phyloP scores from a whole-genome alignment of 1,140 invertebrate species.

The Camponotus pennsylvanicus region DNA sequence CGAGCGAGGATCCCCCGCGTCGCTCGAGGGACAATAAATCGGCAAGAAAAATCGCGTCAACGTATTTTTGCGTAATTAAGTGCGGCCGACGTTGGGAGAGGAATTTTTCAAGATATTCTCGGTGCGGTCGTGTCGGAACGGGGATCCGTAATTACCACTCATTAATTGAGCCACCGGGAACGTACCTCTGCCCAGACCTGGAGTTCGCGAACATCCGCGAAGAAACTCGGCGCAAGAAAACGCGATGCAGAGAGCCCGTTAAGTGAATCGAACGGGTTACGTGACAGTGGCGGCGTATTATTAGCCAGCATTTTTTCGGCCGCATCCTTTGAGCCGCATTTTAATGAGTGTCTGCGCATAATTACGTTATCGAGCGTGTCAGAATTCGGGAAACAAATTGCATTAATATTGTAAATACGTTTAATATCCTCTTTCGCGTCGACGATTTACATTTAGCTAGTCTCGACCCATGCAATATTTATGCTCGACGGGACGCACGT shows the following conservation, averaged over 20 bases:
- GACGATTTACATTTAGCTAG: slow-evolving; percentile 58
- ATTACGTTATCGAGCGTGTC: slow-evolving; percentile 5
- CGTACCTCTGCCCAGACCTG: neutral
- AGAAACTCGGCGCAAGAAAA: neutral
- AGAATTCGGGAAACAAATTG: slow-evolving; percentile 59
- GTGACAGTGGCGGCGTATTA: slow-evolving; percentile 46
- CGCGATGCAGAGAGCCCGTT: slow-evolving; percentile 20
- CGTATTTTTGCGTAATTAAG: slow-evolving; percentile 64
- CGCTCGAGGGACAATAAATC: slow-evolving; percentile 33
- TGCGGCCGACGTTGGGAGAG: neutral
- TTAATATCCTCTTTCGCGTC: slow-evolving; percentile 61
- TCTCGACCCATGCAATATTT: slow-evolving; percentile 72
- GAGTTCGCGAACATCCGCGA: neutral
- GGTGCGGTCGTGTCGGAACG: neutral
- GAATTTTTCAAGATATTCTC: slow-evolving; percentile 46
- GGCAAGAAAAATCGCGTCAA: slow-evolving; percentile 41
- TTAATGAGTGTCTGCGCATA: slow-evolving; percentile 27
- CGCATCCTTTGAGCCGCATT: slow-evolving; percentile 25
- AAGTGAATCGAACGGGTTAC: slow-evolving; percentile 77
- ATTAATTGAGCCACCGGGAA: slow-evolving; percentile 61
- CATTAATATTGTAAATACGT: slow-evolving; percentile 81
- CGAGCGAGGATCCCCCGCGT: slow-evolving; percentile 3
- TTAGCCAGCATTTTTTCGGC: slow-evolving; percentile 38
- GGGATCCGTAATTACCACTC: slow-evolving; percentile 55
- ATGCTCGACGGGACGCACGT: slow-evolving; percentile 64